Conservation (phyloP, 2,113 vertebrate genomes). For the Astatotilapia flaviijosephi region DNA sequence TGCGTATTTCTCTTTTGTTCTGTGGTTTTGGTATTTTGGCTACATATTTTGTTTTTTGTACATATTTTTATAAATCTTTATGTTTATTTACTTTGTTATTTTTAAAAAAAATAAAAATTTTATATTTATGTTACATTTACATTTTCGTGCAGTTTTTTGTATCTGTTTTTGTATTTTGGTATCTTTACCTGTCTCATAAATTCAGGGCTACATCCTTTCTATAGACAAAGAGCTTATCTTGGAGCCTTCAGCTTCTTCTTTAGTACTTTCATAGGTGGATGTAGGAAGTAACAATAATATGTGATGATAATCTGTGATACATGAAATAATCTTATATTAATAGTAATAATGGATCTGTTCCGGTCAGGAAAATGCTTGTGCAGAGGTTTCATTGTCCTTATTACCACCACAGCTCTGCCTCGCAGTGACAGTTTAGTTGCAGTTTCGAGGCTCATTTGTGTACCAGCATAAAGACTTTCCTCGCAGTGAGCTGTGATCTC, state of each 20-base stretch:
- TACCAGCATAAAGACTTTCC: no score
- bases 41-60: background rate
- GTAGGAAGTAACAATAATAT: no score
- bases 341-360: no score
- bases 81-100: background rate
- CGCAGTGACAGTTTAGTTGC: no score
- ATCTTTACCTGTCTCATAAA: background rate
- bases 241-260: background rate
- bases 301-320: no score
- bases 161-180: background rate
- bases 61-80: background rate
- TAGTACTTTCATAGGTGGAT: background rate
- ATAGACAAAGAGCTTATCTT: background rate
- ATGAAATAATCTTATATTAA: no score
- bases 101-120: fast-evolving
- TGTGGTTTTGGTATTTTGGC: background rate
- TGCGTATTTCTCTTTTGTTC: background rate
- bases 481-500: no score
- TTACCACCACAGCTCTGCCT: no score
- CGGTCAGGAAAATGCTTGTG: no score
- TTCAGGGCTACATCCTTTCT: background rate
- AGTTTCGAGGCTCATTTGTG: no score
- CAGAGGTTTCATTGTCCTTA: no score
- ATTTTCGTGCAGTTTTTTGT: background rate
- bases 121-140: background rate